Percentiles rank a stretch among this genome's conserved stretches.
Conservation (phyloP, 2,888 invertebrate species). For the Bimastos eiseni region DNA sequence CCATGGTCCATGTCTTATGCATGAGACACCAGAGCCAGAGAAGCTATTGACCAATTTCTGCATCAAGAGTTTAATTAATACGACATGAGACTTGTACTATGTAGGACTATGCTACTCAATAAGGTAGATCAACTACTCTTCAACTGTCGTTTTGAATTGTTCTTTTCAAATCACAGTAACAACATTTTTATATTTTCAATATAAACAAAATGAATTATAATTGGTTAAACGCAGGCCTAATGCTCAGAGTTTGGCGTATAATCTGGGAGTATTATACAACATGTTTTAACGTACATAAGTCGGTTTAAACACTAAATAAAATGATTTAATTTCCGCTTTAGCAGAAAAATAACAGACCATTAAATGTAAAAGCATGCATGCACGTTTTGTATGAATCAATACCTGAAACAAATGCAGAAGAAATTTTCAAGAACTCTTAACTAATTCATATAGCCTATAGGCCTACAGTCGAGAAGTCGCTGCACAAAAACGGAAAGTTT, state of each 20-base stretch:
- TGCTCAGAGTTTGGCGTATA: neutral
- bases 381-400: neutral
- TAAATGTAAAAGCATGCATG: neutral
- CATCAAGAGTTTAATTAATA: no score
- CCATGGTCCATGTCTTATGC: no score
- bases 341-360: neutral
- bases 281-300: neutral
- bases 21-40: no score
- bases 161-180: neutral
- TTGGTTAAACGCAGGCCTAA: no score
- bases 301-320: neutral
- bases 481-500: neutral
- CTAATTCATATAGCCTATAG: no score
- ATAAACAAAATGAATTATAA: neutral
- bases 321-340: neutral
- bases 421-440: neutral
- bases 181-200: neutral
- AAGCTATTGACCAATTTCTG: no score
- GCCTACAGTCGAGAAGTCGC: neutral
- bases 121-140: neutral
- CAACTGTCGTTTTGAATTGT: neutral
- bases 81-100: neutral
- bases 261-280: neutral
- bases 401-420: no score
- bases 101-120: neutral